phyloP scores from a whole-genome alignment of 2,797 vertebrate genomes.

The Capromys pilorides region DNA sequence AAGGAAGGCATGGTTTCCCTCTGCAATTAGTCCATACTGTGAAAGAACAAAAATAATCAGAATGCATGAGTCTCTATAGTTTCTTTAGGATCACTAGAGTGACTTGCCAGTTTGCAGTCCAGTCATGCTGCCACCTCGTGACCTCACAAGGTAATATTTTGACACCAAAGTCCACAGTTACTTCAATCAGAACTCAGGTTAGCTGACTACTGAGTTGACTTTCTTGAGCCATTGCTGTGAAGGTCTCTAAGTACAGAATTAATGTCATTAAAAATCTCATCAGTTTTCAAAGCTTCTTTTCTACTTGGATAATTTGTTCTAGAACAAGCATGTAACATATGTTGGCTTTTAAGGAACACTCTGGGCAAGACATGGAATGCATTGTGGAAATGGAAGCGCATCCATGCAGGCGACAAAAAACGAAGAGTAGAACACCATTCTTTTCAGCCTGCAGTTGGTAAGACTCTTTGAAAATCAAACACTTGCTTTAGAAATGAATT shows the following conservation, averaged over 20 bases:
- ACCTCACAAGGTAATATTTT: too few relatives aligned
- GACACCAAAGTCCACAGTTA: not conserved
- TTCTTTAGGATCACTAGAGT: not conserved
- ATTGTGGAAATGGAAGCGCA: too few relatives aligned
- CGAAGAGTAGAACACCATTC: too few relatives aligned
- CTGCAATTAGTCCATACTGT: not conserved
- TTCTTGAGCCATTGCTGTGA: not conserved
- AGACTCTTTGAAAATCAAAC: too few relatives aligned
- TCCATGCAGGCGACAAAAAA: too few relatives aligned
- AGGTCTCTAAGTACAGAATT: not conserved
- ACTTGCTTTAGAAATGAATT: too few relatives aligned
- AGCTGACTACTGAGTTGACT: not conserved
- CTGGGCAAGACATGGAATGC: too few relatives aligned
- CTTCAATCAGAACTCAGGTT: not conserved
- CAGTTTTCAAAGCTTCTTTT: not conserved
- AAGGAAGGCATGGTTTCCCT: not conserved
- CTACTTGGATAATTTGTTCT: not conserved
- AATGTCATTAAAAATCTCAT: not conserved
- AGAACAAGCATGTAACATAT: not conserved
- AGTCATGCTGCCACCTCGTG: too few relatives aligned
- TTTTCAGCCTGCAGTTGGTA: too few relatives aligned
- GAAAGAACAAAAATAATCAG: not conserved
- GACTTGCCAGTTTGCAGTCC: not conserved
- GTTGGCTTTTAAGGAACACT: not conserved
- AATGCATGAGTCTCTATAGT: not conserved